Evolutionary conservation across 37 sponge, comb jelly and placozoan species (phyloP), one percentile per base, ranked within the genome.

Genomic region (Haliclona indistincta): DNA sequence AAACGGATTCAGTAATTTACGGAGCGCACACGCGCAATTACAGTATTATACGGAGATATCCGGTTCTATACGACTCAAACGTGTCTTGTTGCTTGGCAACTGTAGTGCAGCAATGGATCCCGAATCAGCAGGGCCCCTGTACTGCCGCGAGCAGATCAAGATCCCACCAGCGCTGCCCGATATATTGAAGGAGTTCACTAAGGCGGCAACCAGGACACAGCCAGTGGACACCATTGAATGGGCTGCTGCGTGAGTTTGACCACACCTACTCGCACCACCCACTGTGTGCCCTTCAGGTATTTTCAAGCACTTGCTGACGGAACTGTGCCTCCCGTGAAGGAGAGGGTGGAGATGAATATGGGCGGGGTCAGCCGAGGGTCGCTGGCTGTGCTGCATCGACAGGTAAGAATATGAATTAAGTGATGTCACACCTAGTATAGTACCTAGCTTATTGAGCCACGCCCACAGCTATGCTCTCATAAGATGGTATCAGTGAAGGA

Each of bases 201-300:
- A 98, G 55, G 96, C 99, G 15, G 99, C 99, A 22, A 98, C 95
- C 44, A 68, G 96, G 23, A 95, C 99, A 30, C 99, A 98, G 63
- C 99, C 99, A 26, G 66, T 70, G 4, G 96, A 98, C 55, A 61
- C 90, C 2, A 71, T 98, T 29, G 63, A 84, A 32, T 98, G 99
- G 99, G 93, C 96, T 15, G 81, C 87, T 15, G 99, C 91, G 87
- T 94, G 56, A 81, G 94, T 10, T 17, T 47, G 15, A 47, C 10
- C 51, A 47, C 51, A 47, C 15, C 13, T 15, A 47, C 65, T 26
- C 32, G 26, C 32, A 11, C 15, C 19, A 29, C 63, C 5, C 15
- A 19, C 11, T 40, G 19, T 8, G 11, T n/a, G 5, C 71, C 29
- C 30, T 37, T 42, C 75, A 94, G 94, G 5, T 98, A 98, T 70